Base-by-base conservation (phyloP, 1,140 invertebrate species). In the Drosophila funebris region DNA sequence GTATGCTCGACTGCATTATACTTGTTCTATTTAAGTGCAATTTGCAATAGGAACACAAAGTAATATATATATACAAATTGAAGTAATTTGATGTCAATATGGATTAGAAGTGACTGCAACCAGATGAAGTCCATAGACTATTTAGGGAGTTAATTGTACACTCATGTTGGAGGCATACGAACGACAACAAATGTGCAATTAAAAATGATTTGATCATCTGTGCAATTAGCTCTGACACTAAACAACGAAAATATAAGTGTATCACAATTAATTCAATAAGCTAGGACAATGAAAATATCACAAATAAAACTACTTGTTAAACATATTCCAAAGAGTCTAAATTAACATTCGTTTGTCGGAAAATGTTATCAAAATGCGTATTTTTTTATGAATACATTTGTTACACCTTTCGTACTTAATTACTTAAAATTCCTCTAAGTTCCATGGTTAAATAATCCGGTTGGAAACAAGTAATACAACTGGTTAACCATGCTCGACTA, bases 131-230 rank as follows among this genome's bases (percentile, higher is more conserved):
- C 14, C 9, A 52, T 31, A 14, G 29, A 52, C 11, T 60, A 60
- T 18, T 48, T 60, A 60, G 48, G 57, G 58, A 48, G 11, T 13
- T 52, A 63, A 63, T 52, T 52, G 33, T 57, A 36, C 22, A 22
- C 31, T 46, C 50, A 22, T 29, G 50, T 33, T 16, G 36, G 37
- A 8, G 18, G 33, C 5, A 56, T 27, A 24, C 22, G 37, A 20
- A 44, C 29, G 14, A 24, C 44, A 61, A 52, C 57, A 61, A 68
- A 68, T 61, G 66, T 44, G 48, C 66, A 61, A 60, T 69, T 69
- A 53, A 69, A 57, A 69, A 29, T 61, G 48, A 61, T 61, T 69
- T 52, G 37, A 57, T 67, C 43, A 58, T 37, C 16, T 39, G 18
- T 36, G 43, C 50, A 67, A 67, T 67, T 67, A 67, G 53, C 18